These are phyloP conservation scores for Elanus axillaris DNA, from an alignment of 2,113 vertebrate genomes.

Conservation along the genomic window DNA sequence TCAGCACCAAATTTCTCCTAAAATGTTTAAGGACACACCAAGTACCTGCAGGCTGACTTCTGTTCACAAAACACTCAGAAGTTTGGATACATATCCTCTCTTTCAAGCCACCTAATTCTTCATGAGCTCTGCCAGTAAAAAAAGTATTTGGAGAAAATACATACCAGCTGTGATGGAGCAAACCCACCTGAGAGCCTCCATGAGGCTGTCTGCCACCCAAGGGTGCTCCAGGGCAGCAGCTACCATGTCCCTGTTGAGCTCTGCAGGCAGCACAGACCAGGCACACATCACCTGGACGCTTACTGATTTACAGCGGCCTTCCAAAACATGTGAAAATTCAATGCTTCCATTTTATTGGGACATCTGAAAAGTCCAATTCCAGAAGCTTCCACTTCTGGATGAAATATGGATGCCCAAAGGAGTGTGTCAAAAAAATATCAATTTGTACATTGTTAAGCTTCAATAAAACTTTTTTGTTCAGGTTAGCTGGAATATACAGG, in stretches of 20 bases:
- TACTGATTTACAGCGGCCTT: not conserved
- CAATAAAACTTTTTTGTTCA: not conserved
- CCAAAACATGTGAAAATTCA: not conserved
- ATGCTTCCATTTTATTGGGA: not conserved
- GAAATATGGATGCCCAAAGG: not conserved
- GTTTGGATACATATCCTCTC: not conserved
- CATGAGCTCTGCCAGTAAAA: not conserved
- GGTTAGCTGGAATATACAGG: not conserved
- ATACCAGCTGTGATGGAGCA: not conserved
- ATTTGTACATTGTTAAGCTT: not conserved
- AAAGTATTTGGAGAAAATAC: not conserved
- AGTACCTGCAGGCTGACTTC: not conserved
- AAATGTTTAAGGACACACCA: not conserved
- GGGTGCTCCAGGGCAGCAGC: not conserved
- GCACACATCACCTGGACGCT: not conserved
- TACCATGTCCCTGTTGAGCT: accelerated
- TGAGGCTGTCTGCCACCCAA: not conserved
- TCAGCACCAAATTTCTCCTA: not conserved
- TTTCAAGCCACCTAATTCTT: not conserved
- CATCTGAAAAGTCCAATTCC: not conserved
- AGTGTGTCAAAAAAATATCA: not conserved
- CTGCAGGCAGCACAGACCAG: not conserved
- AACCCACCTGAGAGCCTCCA: not conserved
- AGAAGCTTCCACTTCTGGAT: not conserved
- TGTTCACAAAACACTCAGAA: not conserved